Evolutionary conservation across 1,140 invertebrate species (phyloP).

Genomic region (Papilio polytes): DNA sequence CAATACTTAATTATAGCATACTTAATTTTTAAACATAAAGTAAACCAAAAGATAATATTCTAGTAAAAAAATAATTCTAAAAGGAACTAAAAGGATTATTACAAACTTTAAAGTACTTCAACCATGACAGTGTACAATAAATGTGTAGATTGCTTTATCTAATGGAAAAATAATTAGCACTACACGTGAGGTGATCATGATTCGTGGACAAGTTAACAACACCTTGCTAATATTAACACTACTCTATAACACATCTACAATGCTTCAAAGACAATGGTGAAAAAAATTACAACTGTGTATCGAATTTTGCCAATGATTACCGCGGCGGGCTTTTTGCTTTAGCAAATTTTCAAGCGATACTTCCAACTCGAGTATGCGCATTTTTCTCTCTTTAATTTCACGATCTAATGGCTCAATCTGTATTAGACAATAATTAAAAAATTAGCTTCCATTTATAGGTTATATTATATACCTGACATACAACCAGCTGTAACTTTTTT

Average conservation of each 20-base stretch:
- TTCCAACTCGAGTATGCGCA: slow-evolving; percentile 91
- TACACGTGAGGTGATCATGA: slow-evolving; percentile 23
- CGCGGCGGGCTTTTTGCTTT: slow-evolving; percentile 85
- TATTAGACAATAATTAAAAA: slow-evolving; percentile 68
- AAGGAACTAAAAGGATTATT: not conserved
- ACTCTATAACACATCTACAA: slow-evolving; percentile 40
- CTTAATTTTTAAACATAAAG: too few relatives aligned
- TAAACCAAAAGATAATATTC: not conserved
- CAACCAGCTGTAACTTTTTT: slow-evolving; percentile 79
- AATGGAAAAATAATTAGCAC: too few relatives aligned
- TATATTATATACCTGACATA: not conserved
- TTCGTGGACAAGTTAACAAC: not conserved
- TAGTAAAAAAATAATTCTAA: not conserved
- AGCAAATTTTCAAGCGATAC: slow-evolving; percentile 89
- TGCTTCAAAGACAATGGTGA: slow-evolving; percentile 39
- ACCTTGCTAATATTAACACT: slow-evolving; percentile 46
- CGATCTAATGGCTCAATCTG: slow-evolving; percentile 93
- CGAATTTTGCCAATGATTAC: slow-evolving; percentile 57
- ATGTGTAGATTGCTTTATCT: slow-evolving; percentile 26
- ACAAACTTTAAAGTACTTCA: slow-evolving; percentile 21
- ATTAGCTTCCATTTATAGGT: not conserved
- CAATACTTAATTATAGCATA: too few relatives aligned
- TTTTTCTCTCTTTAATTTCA: slow-evolving; percentile 91
- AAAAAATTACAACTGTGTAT: slow-evolving; percentile 81
- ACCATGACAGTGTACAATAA: not conserved